Evolutionary conservation across 1,140 invertebrate species (phyloP).

Genomic region (Tetragonula clypearis): DNA sequence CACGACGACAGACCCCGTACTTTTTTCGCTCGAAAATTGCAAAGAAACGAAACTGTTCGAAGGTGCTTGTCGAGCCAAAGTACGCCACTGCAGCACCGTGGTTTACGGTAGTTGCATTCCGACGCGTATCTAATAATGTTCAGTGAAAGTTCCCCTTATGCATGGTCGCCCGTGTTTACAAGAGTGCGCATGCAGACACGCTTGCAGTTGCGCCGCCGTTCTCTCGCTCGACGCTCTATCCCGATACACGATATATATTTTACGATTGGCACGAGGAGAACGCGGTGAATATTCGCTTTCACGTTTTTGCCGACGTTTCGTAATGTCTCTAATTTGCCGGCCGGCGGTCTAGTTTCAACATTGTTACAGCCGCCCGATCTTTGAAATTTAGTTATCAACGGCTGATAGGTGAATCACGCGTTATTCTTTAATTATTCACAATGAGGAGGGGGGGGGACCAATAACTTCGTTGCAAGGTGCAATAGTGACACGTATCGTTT

Average conservation of each 20-base stretch:
- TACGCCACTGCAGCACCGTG: slow-evolving; percentile 58
- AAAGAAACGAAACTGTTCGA: neutral
- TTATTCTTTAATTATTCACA: neutral
- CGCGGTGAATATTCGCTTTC: neutral
- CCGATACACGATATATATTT: neutral
- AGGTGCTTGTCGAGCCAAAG: slow-evolving; percentile 39
- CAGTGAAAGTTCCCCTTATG: slow-evolving; percentile 78
- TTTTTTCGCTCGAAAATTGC: neutral
- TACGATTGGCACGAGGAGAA: neutral
- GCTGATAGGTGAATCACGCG: neutral
- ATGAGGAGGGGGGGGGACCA: too few species aligned
- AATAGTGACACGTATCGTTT: neutral
- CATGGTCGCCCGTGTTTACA: slow-evolving; percentile 73
- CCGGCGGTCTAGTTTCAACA: neutral
- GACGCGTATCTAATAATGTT: slow-evolving; percentile 80
- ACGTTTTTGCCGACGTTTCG: neutral
- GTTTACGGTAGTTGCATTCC: slow-evolving; percentile 79
- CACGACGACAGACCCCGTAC: too few species aligned
- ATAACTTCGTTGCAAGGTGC: neutral
- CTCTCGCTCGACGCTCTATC: slow-evolving; percentile 4
- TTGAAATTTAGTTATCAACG: neutral
- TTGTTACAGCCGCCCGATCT: too few species aligned
- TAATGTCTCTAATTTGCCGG: neutral
- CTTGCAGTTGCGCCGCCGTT: slow-evolving; percentile 54
- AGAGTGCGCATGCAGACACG: slow-evolving; percentile 65